Conservation (phyloP, 2,797 vertebrate species). For the Tauraco hartlaubi region DNA sequence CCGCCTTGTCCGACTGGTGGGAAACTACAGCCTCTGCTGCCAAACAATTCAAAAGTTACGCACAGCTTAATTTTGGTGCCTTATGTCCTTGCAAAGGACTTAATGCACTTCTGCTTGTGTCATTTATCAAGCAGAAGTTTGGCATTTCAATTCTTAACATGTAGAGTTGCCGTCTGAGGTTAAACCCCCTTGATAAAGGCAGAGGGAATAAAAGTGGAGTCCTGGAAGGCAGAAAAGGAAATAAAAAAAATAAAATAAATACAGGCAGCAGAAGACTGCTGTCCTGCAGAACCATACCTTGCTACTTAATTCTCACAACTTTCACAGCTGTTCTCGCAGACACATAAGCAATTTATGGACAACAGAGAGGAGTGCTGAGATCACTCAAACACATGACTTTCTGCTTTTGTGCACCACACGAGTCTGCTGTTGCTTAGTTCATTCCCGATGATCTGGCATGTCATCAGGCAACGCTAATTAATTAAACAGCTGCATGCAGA, state of each 20-base stretch:
- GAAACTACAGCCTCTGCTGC: background rate
- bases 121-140: background rate
- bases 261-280: background rate
- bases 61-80: background rate
- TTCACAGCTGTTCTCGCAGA: constrained; percentile 16
- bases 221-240: constrained; percentile 22
- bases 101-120: background rate
- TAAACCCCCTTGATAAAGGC: background rate
- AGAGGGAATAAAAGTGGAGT: background rate
- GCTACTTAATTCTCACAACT: constrained; percentile 34
- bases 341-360: background rate
- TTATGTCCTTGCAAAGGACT: background rate
- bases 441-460: background rate
- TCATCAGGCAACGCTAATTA: background rate
- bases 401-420: background rate
- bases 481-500: background rate
- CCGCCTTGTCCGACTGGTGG: background rate
- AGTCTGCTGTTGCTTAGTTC: background rate
- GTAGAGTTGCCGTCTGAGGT: background rate
- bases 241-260: constrained; percentile 33
- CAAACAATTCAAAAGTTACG: background rate
- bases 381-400: background rate
- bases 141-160: background rate
- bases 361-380: background rate
- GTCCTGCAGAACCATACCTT: constrained; percentile 24